phyloP scores from a whole-genome alignment of 2,797 vertebrate genomes.

The Ptychobarbus kaznakovi region DNA sequence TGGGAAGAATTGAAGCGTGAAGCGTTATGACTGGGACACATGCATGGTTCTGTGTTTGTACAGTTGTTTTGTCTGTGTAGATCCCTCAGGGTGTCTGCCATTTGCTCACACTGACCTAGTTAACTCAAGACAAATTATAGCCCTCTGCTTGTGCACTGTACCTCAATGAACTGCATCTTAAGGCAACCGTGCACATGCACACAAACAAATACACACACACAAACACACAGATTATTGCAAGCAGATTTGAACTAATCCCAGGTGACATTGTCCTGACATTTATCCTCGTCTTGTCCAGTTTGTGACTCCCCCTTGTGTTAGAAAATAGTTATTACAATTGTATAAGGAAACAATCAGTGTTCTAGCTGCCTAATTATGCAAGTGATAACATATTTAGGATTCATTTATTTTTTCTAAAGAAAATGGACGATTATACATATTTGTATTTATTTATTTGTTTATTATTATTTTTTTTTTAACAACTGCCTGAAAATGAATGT shows the following conservation, averaged over 20 bases:
- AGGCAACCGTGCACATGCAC: constrained; percentile 44
- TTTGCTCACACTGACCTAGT: constrained; percentile 56
- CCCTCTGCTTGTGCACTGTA: constrained; percentile 19
- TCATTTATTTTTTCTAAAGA: constrained; percentile 35
- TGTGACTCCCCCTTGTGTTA: constrained; percentile 65
- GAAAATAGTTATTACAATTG: background rate
- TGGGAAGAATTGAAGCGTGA: background rate
- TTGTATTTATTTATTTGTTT: background rate
- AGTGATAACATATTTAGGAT: constrained; percentile 34
- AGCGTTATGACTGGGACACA: constrained; percentile 20
- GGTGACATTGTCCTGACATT: constrained; percentile 74
- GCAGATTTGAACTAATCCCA: constrained; percentile 77
- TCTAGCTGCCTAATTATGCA: constrained; percentile 40
- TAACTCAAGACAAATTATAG: constrained; percentile 42
- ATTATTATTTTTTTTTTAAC: constrained; percentile 16
- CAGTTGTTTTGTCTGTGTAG: constrained; percentile 51
- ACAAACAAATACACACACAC: constrained; percentile 15
- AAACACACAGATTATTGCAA: constrained; percentile 70
- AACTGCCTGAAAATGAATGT: background rate
- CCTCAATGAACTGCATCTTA: constrained; percentile 52
- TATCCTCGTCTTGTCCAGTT: constrained; percentile 29
- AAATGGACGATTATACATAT: constrained; percentile 49
- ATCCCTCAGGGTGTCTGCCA: constrained; percentile 42
- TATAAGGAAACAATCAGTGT: background rate
- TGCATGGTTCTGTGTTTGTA: constrained; percentile 45